A percentile compares a stretch with the other conserved stretches of the same genome.
These are phyloP conservation scores for Deroptyus accipitrinus DNA, from an alignment of 2,113 vertebrate species.

Conservation along the genomic window DNA sequence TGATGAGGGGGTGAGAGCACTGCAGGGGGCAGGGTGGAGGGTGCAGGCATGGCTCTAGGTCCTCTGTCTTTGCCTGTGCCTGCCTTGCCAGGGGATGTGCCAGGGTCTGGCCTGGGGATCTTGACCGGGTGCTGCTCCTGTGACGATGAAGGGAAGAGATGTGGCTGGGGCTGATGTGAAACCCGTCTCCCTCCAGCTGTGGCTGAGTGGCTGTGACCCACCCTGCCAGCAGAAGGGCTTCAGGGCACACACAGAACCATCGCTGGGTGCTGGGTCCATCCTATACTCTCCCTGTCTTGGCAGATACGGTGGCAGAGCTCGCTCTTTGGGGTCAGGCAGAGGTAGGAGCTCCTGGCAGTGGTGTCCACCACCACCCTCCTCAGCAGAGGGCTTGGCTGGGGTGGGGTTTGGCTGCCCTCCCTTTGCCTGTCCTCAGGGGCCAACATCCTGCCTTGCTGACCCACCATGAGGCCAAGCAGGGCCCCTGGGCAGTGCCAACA, in stretches of 20 bases:
- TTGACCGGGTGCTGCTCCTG: background rate
- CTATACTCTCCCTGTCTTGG: rapidly evolving
- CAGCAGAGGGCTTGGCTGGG: background rate
- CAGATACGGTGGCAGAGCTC: background rate
- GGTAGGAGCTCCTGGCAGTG: background rate
- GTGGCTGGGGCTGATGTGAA: background rate
- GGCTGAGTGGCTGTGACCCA: background rate
- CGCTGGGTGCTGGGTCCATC: background rate
- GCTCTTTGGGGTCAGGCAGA: background rate
- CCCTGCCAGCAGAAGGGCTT: background rate
- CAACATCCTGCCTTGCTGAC: background rate
- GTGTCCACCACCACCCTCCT: background rate
- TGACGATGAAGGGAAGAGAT: rapidly evolving
- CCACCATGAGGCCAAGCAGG: rapidly evolving
- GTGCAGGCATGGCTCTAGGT: background rate
- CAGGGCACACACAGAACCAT: background rate
- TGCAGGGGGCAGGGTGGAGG: background rate
- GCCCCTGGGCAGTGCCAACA: background rate
- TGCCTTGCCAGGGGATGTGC: background rate
- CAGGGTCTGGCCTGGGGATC: background rate
- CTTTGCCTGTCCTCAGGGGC: background rate
- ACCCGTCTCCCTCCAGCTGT: rapidly evolving
- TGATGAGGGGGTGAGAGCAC: background rate
- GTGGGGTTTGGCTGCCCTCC: background rate
- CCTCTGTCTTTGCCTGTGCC: background rate